A percentile compares a stretch with the other conserved stretches of the same genome.
These are phyloP conservation scores for Heliconius himera DNA, from an alignment of 1,140 invertebrate species.

Conservation along the genomic window DNA sequence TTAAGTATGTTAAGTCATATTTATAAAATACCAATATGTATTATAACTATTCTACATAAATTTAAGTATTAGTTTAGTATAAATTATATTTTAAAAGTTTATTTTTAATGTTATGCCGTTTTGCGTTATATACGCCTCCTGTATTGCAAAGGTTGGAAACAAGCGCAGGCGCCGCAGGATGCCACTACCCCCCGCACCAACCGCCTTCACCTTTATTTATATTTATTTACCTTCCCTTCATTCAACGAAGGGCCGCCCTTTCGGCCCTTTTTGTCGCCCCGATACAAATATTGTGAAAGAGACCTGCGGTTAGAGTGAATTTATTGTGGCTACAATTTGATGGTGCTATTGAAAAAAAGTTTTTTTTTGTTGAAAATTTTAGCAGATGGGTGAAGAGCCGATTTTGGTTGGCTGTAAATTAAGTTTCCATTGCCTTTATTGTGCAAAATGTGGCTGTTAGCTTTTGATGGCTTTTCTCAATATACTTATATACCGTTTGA, in stretches of 20 bases:
- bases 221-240: slow-evolving; percentile 82
- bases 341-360: slow-evolving; percentile 51
- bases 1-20: not conserved
- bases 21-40: not conserved
- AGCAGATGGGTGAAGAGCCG: slow-evolving; percentile 34
- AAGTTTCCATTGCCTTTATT: not conserved
- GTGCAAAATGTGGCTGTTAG: not conserved
- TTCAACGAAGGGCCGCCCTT: slow-evolving; percentile 79
- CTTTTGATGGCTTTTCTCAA: not conserved
- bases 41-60: not conserved
- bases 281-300: slow-evolving; percentile 80
- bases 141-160: slow-evolving; percentile 22
- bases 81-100: not conserved
- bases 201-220: slow-evolving; percentile 78
- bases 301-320: slow-evolving; percentile 77
- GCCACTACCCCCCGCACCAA: slow-evolving; percentile 50
- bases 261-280: slow-evolving; percentile 79
- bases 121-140: slow-evolving; percentile 1
- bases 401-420: slow-evolving; percentile 9
- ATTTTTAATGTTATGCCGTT: not conserved
- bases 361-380: slow-evolving; percentile 32
- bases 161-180: slow-evolving; percentile 70
- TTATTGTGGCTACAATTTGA: slow-evolving; percentile 76
- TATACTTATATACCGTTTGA: not conserved
- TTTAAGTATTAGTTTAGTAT: not conserved